Base-by-base conservation (phyloP, 1,140 invertebrate genomes). In the Euglossa dilemma region DNA sequence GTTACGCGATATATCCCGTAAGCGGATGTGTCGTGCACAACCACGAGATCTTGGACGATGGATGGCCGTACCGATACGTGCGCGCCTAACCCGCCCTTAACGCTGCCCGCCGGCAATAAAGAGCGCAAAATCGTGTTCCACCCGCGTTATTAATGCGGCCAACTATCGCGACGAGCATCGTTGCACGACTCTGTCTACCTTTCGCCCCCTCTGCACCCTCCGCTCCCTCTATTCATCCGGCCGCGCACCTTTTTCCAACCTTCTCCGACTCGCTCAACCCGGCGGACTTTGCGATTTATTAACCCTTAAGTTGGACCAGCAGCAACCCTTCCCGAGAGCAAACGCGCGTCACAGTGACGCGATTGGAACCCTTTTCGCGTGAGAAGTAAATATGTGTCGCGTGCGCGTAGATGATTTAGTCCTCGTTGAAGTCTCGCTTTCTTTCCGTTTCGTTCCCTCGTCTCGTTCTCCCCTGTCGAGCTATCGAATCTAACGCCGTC, bases 1-100 rank as follows among this genome's bases (percentile, higher is more conserved):
- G 87, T 83, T 79, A 75, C 76, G 87, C 85, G 87, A 89, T 89
- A 89, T 89, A 85, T 87, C 79, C 82, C 80, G 76, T 89, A 83
- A 89, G 73, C 85, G 87, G 82, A 87, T 81, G 88, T 89, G 85
- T 89, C 87, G 87, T 87, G 88, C 80, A 80, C 88, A 89, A 85
- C 67, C 87, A 72, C 85, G 85, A 89, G 87, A 89, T 89, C 77
- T 86, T 89, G 83, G 73, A 89, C 85, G 88, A 89, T 89, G 88
- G 88, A 89, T 89, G 87, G 77, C 80, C 85, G 74, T 70, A 86
- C 79, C 87, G 83, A 89, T 89, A 85, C 74, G 77, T 83, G 69
- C 63, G 56, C 77, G 47, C 45, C 79, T 85, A 71, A 72, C 79
- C 78, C 75, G 82, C 83, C 77, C 81, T 80, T 75, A 88, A 84